Base-by-base conservation (phyloP, 2,113 vertebrate genomes). In the Gallinago jamesoni region DNA sequence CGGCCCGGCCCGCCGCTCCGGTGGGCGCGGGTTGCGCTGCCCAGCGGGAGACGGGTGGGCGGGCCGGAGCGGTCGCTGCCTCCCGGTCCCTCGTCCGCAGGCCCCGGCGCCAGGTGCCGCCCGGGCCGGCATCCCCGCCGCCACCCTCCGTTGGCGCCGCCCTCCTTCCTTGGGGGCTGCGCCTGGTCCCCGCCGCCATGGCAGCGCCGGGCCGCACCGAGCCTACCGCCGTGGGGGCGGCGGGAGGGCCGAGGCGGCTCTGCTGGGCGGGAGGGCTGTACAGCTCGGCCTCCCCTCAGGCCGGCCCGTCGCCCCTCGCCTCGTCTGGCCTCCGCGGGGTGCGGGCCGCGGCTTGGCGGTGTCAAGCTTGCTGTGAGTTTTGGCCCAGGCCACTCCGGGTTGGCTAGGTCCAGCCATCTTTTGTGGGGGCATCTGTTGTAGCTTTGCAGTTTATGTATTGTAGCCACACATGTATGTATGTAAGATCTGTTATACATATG, bases 401-500 rank as follows among this genome's bases (percentile, higher is more conserved):
- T 37, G 25, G 17, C 37, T 23, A 2, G 39, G 33, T 57, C 48
- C 85, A 53, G 56, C 48, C 53, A 21, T 66, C 41, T 85, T 95
- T 41, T 56, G 53, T 47, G 47, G 48, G 15, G 20, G 25, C 50
- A 9, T 22, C 37, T 33, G 0, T 53, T 66, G 50, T 52, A 43
- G 39, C 48, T 2, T 24, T 35, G 66, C 5, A 7, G 3, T 79
- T 14, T 56, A 4, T 3, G 2, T 45, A 0, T 18, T 57, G 0
- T 1, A 28, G 27, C 23, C 30, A 3, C 17, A 1, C 7, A 1
- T 2, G 1, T 17, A 2, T 10, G 1, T 19, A 2, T 14, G 2
- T 21, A 43, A 24, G 19, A 55, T 30, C 35, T 13, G 0, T n/a
- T 22, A 6, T 8, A 5, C 5, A 0, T 30, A 12, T 3, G 0